Evolutionary conservation across 2,113 vertebrate genomes (phyloP), one percentile per base, ranked within the genome.

Genomic region (Microcebus murinus): DNA sequence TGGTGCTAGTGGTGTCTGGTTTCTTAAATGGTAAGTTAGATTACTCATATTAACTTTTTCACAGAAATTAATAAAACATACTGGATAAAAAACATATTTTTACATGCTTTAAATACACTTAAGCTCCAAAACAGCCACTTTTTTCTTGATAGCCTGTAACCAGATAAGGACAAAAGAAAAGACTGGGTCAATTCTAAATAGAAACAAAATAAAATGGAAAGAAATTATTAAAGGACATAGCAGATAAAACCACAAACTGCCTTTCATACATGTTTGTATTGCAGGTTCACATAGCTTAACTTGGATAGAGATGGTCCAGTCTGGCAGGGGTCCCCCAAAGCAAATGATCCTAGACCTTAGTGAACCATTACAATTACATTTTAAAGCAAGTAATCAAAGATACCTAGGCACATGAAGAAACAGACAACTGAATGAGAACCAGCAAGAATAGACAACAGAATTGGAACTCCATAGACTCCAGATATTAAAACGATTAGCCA

Each of bases 91-190:
- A 90, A 70, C 63, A n/a, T 39, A 39, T 67, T 95, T 13, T 86
- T 74, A 89, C 93, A 57, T 95, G 42, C 67, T 92, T 96, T 86
- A 89, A 84, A 92, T 87, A 70, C 85, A 91, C 31, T 50, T 61
- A 92, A 86, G 29, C 25, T 92, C 15, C 74, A 80, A 91, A 93
- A 87, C 71, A 74, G 18, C 65, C 50, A 42, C 29, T 92, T 67
- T 95, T 94, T 76, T 3, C 9, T 6, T 87, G 81, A 86, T 10
- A 92, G 17, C 67, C 45, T 61, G 1, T 85, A 85, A 68, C 59
- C 42, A 57, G 50, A 79, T 55, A 50, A 55, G 42, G 17, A 71
- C 52, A 20, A 34, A 67, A 73, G 83, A 70, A 27, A 94, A 59
- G 25, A 18, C 34, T 92, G 39, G 55, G n/a, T 73, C 27, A 91